These are phyloP conservation scores for Hirudo medicinalis DNA, from an alignment of 1,140 invertebrate genomes.

Conservation along the genomic window DNA sequence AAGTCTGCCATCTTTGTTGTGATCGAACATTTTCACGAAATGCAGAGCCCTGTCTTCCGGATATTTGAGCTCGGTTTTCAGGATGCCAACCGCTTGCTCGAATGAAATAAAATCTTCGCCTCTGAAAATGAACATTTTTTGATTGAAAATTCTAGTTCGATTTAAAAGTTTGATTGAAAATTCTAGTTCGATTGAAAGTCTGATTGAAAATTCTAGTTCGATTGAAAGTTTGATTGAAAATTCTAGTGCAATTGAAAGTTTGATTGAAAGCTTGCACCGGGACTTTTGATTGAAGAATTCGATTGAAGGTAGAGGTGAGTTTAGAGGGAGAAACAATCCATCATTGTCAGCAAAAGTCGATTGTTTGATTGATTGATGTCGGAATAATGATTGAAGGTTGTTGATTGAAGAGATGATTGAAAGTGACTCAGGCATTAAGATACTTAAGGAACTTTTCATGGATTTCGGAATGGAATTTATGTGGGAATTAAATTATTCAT, in stretches of 20 bases:
- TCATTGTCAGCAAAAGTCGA: not conserved
- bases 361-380: slow-evolving; percentile 10
- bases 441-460: too few relatives aligned
- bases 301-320: not conserved
- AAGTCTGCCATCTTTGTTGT: slow-evolving; percentile 23
- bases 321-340: not conserved
- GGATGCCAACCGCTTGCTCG: slow-evolving; percentile 20
- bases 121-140: not conserved
- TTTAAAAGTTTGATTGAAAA: not conserved
- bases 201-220: not conserved
- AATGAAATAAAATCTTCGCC: slow-evolving; percentile 21
- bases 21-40: slow-evolving; percentile 23
- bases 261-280: too few relatives aligned
- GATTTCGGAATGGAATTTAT: too few relatives aligned
- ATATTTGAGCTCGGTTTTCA: slow-evolving; percentile 19
- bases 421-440: too few relatives aligned
- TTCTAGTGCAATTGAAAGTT: not conserved
- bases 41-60: slow-evolving; percentile 22
- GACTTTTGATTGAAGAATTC: not conserved
- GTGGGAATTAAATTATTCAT: too few relatives aligned
- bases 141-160: not conserved
- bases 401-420: too few relatives aligned
- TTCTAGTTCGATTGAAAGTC: not conserved
- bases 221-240: not conserved
- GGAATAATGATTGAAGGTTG: not conserved